Conservation (phyloP, 2,113 vertebrate species). For the Fulmarus glacialis region DNA sequence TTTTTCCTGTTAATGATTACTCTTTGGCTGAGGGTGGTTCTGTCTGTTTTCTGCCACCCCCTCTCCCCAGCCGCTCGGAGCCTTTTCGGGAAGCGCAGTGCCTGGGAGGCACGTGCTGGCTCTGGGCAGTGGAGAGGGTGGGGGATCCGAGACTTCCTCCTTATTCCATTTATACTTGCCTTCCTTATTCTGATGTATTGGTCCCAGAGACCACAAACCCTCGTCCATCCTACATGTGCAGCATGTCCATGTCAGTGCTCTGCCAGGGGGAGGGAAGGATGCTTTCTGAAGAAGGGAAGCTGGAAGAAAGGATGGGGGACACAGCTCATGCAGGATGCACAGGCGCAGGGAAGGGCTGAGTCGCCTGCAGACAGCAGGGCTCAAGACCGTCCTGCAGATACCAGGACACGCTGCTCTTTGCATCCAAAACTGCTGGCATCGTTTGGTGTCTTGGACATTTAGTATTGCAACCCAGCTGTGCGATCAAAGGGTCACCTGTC, state of each 20-base stretch:
- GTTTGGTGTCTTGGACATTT: rapidly evolving
- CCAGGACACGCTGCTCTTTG: not conserved
- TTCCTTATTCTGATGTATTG: not conserved
- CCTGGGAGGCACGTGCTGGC: rapidly evolving
- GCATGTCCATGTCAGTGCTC: rapidly evolving
- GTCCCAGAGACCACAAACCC: not conserved
- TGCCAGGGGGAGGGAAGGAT: not conserved
- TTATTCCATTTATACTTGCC: not conserved
- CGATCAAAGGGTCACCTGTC: not conserved
- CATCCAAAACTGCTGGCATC: not conserved
- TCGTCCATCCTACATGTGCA: rapidly evolving
- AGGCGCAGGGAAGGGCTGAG: not conserved
- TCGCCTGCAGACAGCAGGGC: not conserved
- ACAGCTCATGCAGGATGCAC: not conserved
- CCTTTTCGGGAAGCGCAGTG: not conserved
- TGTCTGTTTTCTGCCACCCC: not conserved
- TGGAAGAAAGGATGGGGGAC: not conserved
- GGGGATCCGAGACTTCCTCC: not conserved
- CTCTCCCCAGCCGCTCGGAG: not conserved
- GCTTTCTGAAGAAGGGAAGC: not conserved
- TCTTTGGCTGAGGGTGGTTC: not conserved
- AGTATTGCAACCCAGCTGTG: not conserved
- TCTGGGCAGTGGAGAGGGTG: not conserved
- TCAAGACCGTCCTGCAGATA: not conserved
- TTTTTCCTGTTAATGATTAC: not conserved